Percentiles rank a stretch among this genome's conserved stretches.
These are phyloP conservation scores for Euura saliciscinereae DNA, from an alignment of 1,140 invertebrate species.

Conservation along the genomic window DNA sequence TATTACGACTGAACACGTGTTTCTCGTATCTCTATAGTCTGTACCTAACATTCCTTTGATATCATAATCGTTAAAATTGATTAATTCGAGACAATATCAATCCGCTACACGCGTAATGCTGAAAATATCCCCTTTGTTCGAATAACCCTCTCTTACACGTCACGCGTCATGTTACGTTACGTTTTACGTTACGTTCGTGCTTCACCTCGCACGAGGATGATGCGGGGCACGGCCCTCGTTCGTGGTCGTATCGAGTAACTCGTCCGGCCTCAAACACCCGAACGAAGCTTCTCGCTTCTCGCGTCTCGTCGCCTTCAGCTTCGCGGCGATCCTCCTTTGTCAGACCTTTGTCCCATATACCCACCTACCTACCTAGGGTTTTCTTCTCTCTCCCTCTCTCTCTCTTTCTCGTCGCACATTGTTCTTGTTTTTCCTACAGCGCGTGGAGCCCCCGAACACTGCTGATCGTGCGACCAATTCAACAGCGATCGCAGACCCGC, in stretches of 20 bases:
- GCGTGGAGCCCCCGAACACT: slow-evolving; percentile 25
- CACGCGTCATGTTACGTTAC: too few relatives aligned
- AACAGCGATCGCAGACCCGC: not conserved
- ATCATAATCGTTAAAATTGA: too few relatives aligned
- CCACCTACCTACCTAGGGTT: not conserved
- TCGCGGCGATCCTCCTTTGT: not conserved
- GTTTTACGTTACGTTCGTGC: too few relatives aligned
- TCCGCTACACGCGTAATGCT: too few relatives aligned
- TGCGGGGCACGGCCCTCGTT: too few relatives aligned
- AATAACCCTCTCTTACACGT: too few relatives aligned
- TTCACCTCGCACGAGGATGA: too few relatives aligned
- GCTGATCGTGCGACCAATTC: slow-evolving; percentile 24
- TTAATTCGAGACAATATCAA: too few relatives aligned
- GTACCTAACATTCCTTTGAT: too few relatives aligned
- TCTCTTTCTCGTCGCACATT: not conserved
- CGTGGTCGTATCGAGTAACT: not conserved
- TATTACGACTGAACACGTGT: not conserved
- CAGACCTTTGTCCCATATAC: slow-evolving; percentile 6
- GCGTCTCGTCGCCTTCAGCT: not conserved
- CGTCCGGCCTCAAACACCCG: not conserved
- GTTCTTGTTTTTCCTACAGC: slow-evolving; percentile 19
- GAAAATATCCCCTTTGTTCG: too few relatives aligned
- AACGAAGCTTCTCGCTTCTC: not conserved
- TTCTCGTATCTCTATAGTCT: too few relatives aligned
- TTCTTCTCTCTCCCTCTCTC: not conserved